phyloP scores from a whole-genome alignment of 2,797 vertebrate species.

The Catostomus latipinnis region DNA sequence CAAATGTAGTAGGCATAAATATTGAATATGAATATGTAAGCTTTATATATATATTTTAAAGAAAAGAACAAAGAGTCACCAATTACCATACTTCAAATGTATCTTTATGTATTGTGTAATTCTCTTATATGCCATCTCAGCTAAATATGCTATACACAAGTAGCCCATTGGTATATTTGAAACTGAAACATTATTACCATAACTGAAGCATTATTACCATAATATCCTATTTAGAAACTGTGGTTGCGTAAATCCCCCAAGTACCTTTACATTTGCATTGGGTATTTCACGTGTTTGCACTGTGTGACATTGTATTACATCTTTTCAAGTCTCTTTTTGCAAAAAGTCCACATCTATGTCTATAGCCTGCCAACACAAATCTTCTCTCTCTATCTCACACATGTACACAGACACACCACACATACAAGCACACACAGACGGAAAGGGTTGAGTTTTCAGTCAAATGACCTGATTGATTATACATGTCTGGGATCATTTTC shows the following conservation, averaged over 20 bases:
- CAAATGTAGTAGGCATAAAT: not conserved
- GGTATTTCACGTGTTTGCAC: slow-evolving; percentile 27
- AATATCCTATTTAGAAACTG: not conserved
- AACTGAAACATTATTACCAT: not conserved
- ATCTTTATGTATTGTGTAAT: too few species aligned
- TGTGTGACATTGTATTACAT: slow-evolving; percentile 27
- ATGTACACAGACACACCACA: slow-evolving; percentile 4
- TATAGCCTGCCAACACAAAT: slow-evolving; percentile 20
- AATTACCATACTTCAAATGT: too few species aligned
- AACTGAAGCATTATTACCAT: not conserved
- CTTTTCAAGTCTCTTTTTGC: slow-evolving; percentile 14
- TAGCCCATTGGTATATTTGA: not conserved
- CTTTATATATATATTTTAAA: too few species aligned
- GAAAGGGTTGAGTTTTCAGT: slow-evolving; percentile 52
- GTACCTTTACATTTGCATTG: slow-evolving; percentile 26
- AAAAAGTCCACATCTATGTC: slow-evolving; percentile 14
- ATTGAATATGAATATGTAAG: too few species aligned
- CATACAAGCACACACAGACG: slow-evolving; percentile 17
- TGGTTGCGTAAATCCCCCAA: not conserved
- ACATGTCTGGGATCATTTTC: slow-evolving; percentile 53
- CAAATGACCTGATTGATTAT: slow-evolving; percentile 56
- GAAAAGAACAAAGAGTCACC: too few species aligned
- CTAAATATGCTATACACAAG: not conserved
- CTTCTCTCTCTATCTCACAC: slow-evolving; percentile 22
- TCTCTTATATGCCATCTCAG: not conserved